Evolutionary conservation across 2,797 vertebrate species (phyloP), one percentile per base, ranked within the genome.

Genomic region (Acanthopagrus latus): DNA sequence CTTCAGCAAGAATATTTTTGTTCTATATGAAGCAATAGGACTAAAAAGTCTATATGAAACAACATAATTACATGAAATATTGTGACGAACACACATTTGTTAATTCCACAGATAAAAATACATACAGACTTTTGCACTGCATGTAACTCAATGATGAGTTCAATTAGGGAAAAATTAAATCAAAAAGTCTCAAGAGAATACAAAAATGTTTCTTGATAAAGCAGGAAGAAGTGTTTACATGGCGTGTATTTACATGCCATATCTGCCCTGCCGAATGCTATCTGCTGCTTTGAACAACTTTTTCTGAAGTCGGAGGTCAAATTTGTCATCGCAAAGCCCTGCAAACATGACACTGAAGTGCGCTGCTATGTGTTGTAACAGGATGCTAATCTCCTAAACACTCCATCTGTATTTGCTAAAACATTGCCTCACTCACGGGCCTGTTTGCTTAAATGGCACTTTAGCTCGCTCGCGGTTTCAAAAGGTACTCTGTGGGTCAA

Each of bases 401-500:
- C 83, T 88, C 84, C 85, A 88, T 89, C 78, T 85, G 86, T 93
- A 88, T 92, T 90, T 90, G 90, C 86, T 87, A 80, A 94, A 91
- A 80, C 88, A 70, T 81, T 90, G 86, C 85, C 75, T 89, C 86
- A 85, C 78, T 87, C 67, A 9, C 48, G 67, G 29, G 21, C 44
- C 72, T 90, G 84, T 90, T 91, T 89, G 87, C 86, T 85, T 74
- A 66, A 90, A 87, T 64, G 69, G 46, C 82, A 82, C 80, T 85
- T 86, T 51, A 80, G 33, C 57, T 65, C 18, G 33, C 56, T 66
- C 44, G 7, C 33, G 76, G 84, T 85, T 83, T 88, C 78, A 78
- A 70, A 76, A 60, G 75, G 65, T 50, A 69, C 74, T 47, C 57
- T 58, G 54, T 56, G 52, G 75, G 80, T 83, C 78, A 84, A 64